Evolutionary conservation across 2,888 invertebrate species (phyloP).

Genomic region (Mesodorylaimus sp.): DNA sequence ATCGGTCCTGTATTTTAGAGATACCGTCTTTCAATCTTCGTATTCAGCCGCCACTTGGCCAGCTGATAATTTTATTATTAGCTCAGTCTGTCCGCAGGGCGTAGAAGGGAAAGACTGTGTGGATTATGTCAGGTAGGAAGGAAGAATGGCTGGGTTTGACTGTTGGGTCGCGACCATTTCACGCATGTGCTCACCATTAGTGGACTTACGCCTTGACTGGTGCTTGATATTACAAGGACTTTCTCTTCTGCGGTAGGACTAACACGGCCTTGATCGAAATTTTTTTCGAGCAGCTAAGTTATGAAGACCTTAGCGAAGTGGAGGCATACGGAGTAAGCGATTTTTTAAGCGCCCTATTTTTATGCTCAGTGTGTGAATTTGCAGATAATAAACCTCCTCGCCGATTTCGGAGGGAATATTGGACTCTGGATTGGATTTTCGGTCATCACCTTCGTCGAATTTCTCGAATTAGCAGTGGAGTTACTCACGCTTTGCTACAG

Average conservation of each 20-base stretch:
- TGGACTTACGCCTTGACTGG: neutral
- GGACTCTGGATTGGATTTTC: conserved; percentile 29
- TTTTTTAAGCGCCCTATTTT: too few species aligned
- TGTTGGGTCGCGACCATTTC: neutral
- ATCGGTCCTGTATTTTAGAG: conserved; percentile 11
- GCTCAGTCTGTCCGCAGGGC: neutral
- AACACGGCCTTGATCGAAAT: conserved; percentile 30
- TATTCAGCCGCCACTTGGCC: conserved; percentile 30
- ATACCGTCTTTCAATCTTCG: conserved; percentile 27
- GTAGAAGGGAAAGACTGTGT: conserved; percentile 6
- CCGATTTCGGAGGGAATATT: conserved; percentile 30
- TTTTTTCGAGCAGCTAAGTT: conserved; percentile 30
- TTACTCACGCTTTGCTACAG: too few species aligned
- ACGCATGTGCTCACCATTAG: neutral
- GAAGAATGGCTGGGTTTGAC: neutral
- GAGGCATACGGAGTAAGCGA: conserved; percentile 27
- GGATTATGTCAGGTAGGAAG: neutral
- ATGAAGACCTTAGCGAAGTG: conserved; percentile 25
- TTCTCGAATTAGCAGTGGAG: conserved; percentile 6
- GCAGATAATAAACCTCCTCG: conserved; percentile 27
- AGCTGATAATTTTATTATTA: conserved; percentile 24
- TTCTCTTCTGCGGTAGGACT: too few species aligned
- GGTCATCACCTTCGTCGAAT: conserved; percentile 12
- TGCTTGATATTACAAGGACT: neutral
- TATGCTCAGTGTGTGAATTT: conserved; percentile 10